These are phyloP conservation scores for Amblyteles armatorius DNA, from an alignment of 2,888 invertebrate genomes.

Conservation along the genomic window DNA sequence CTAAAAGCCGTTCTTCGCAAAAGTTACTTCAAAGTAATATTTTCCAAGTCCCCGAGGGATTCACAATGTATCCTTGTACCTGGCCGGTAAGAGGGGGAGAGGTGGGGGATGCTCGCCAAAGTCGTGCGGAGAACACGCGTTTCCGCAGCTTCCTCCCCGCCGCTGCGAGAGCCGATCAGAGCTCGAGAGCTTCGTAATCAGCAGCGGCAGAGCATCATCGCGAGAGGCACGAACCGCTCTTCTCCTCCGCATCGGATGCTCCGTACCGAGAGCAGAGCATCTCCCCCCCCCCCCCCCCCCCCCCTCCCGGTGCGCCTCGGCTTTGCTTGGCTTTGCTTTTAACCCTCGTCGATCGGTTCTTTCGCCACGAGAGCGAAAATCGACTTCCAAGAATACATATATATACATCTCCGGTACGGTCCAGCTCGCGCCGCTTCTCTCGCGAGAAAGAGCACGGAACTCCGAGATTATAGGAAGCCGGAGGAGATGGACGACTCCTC, in stretches of 20 bases:
- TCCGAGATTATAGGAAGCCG: slow-evolving; percentile 75
- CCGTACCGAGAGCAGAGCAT: not conserved
- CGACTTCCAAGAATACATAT: slow-evolving; percentile 77
- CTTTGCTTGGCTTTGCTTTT: slow-evolving; percentile 47
- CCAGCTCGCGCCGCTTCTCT: slow-evolving; percentile 20
- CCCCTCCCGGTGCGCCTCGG: not conserved
- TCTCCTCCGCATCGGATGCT: slow-evolving; percentile 41
- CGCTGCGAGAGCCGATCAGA: slow-evolving; percentile 69
- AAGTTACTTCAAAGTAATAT: not conserved
- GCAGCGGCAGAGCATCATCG: slow-evolving; percentile 29
- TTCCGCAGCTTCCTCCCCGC: not conserved
- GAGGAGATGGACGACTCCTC: slow-evolving; percentile 28
- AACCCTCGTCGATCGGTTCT: slow-evolving; percentile 41
- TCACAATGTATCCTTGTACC: slow-evolving; percentile 1
- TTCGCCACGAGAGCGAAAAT: slow-evolving; percentile 75
- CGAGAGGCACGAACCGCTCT: slow-evolving; percentile 50
- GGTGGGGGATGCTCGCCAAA: not conserved
- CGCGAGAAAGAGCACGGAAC: slow-evolving; percentile 54
- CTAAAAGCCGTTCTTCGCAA: slow-evolving; percentile 10
- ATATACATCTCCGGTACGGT: slow-evolving; percentile 62
- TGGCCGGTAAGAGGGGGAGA: not conserved
- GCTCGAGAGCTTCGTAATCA: slow-evolving; percentile 71
- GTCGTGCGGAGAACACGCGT: not conserved
- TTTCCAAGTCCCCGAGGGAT: not conserved
- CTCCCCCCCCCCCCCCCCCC: slow-evolving; percentile 5